These are phyloP conservation scores for Hycleus phaleratus DNA, from an alignment of 1,140 invertebrate genomes.

Conservation along the genomic window DNA sequence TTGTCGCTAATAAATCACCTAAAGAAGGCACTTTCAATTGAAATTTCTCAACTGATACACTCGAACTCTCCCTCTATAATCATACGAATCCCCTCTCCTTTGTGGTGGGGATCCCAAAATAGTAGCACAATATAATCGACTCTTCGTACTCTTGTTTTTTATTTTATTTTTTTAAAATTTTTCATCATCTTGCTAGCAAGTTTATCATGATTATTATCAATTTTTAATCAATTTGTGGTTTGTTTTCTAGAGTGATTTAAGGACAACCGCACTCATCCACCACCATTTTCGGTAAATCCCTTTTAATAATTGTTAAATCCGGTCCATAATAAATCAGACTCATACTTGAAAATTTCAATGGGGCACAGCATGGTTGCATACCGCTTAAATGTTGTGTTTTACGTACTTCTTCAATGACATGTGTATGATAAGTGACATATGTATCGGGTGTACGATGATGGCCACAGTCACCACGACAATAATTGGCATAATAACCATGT, in stretches of 20 bases:
- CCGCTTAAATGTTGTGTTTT: constrained; percentile 65
- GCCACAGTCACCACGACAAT: constrained; percentile 83
- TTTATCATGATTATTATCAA: too few species aligned
- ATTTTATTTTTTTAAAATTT: too few species aligned
- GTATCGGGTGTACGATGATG: constrained; percentile 70
- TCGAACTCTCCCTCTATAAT: too few species aligned
- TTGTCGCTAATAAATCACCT: constrained; percentile 2
- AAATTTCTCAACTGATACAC: too few species aligned
- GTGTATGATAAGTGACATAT: constrained; percentile 79
- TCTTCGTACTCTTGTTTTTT: too few species aligned
- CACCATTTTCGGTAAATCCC: constrained; percentile 92
- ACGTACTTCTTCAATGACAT: constrained; percentile 81
- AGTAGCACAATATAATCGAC: too few species aligned
- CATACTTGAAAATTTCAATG: constrained; percentile 84
- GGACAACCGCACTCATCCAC: constrained; percentile 94
- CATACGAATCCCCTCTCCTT: too few species aligned
- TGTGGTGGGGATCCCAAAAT: too few species aligned
- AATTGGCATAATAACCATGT: constrained; percentile 82
- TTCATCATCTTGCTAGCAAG: too few species aligned
- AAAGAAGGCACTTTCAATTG: constrained; percentile 5
- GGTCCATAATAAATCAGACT: constrained; percentile 90
- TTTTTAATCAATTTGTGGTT: not conserved
- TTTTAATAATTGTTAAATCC: constrained; percentile 84
- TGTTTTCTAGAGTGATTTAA: constrained; percentile 40
- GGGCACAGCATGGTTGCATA: constrained; percentile 87